Evolutionary conservation across 1,140 invertebrate genomes (phyloP).

Genomic region (Apis mellifera): DNA sequence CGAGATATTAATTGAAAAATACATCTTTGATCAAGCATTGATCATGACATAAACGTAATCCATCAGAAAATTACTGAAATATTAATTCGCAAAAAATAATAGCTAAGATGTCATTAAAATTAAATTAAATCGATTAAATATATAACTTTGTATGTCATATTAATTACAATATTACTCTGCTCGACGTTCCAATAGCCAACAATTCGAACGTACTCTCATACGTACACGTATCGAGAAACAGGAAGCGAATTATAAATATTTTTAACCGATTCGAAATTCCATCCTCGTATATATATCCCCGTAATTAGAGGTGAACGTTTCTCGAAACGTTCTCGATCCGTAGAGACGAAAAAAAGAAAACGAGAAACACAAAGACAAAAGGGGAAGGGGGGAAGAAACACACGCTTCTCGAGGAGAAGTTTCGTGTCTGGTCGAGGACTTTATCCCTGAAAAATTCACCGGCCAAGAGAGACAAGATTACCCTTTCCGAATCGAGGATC

Average conservation of each 20-base stretch:
- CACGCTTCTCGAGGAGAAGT: not conserved
- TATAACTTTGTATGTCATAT: too few relatives aligned
- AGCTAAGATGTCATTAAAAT: too few relatives aligned
- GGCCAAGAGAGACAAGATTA: constrained; percentile 38
- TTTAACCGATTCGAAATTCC: constrained; percentile 25
- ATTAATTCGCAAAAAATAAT: too few relatives aligned
- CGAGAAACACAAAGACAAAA: not conserved
- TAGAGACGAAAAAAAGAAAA: not conserved
- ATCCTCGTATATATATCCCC: not conserved
- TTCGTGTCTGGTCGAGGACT: constrained; percentile 25
- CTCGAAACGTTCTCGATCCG: not conserved
- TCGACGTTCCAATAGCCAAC: too few relatives aligned
- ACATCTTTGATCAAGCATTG: too few relatives aligned
- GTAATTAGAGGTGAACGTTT: constrained; percentile 10
- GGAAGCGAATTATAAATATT: constrained; percentile 1
- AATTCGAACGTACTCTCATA: too few relatives aligned
- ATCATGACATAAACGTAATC: too few relatives aligned
- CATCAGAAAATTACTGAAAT: too few relatives aligned
- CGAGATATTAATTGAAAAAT: too few relatives aligned
- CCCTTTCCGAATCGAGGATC: constrained; percentile 40
- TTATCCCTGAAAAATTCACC: constrained; percentile 37
- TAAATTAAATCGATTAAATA: too few relatives aligned
- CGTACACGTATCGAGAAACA: not conserved
- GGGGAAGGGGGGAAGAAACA: too few relatives aligned
- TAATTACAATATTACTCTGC: too few relatives aligned